Conservation (phyloP, 2,888 invertebrate genomes). For the Platycheirus albimanus region DNA sequence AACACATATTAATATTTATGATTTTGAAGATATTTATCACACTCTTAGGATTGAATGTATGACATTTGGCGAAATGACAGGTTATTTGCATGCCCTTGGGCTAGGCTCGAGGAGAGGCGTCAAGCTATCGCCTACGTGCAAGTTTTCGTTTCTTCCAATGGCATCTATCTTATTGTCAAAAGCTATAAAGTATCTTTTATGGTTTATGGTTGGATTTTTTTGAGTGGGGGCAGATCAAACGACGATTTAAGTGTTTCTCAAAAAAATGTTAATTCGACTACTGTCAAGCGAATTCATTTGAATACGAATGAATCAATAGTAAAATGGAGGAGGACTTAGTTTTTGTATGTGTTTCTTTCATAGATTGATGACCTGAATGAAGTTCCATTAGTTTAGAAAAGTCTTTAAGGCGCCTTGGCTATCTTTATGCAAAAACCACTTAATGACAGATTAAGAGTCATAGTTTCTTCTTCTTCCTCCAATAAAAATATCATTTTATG, state of each 20-base stretch:
- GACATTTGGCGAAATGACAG: constrained; percentile 32
- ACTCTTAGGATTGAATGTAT: not conserved
- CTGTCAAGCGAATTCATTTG: constrained; percentile 2
- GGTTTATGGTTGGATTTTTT: not conserved
- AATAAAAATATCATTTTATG: no score
- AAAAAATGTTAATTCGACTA: constrained; percentile 1
- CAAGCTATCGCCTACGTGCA: constrained; percentile 2
- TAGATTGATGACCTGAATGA: constrained; percentile 6
- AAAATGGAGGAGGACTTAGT: constrained; percentile 5
- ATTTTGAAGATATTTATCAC: constrained; percentile 9
- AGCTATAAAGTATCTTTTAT: constrained; percentile 5
- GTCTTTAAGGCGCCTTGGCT: constrained; percentile 7
- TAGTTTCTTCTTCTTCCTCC: not conserved
- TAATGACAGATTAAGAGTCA: not conserved
- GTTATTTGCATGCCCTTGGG: constrained; percentile 14
- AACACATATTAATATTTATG: constrained; percentile 17
- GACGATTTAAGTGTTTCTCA: constrained; percentile 8
- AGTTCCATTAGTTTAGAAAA: constrained; percentile 6
- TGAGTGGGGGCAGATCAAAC: not conserved
- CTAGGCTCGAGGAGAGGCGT: constrained; percentile 6
- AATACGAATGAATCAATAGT: constrained; percentile 11
- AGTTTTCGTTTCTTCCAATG: not conserved
- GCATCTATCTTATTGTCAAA: not conserved
- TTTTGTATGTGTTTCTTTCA: no score
- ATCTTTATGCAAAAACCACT: constrained; percentile 7